Evolutionary conservation across 2,113 vertebrate species (phyloP).

Genomic region (Oryzias melastigma): DNA sequence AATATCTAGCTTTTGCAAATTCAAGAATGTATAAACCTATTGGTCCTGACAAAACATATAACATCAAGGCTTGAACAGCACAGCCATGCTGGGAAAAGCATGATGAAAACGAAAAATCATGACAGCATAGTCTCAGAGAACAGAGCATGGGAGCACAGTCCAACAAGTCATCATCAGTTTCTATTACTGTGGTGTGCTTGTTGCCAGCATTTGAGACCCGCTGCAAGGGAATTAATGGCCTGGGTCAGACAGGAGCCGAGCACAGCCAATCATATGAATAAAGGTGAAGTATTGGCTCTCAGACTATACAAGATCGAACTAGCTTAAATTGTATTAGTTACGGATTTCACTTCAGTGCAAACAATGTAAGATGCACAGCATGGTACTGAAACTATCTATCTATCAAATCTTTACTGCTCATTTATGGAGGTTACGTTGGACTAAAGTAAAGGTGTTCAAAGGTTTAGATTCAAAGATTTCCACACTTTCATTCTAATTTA

Average conservation of each 20-base stretch:
- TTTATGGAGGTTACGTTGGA: too few relatives aligned
- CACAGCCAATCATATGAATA: constrained; percentile 57
- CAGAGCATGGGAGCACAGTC: constrained; percentile 6
- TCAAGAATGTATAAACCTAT: constrained; percentile 41
- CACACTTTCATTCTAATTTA: not conserved
- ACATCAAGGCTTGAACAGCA: constrained; percentile 1
- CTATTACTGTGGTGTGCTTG: constrained; percentile 41
- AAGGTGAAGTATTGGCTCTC: constrained; percentile 58
- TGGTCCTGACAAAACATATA: constrained; percentile 50
- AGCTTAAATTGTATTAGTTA: constrained; percentile 63
- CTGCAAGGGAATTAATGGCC: constrained; percentile 59
- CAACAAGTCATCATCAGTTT: constrained; percentile 52
- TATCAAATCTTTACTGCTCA: too few relatives aligned
- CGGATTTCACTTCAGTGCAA: constrained; percentile 56
- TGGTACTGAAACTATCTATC: too few relatives aligned
- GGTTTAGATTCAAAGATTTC: not conserved
- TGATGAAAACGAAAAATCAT: constrained; percentile 31
- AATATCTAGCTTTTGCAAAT: not conserved
- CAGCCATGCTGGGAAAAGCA: constrained; percentile 14
- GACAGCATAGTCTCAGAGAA: constrained; percentile 43
- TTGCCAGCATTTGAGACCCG: constrained; percentile 32
- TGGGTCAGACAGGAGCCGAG: constrained; percentile 33
- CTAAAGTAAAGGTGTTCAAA: too few relatives aligned
- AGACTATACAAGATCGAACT: constrained; percentile 52
- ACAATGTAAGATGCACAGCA: constrained; percentile 26